A percentile compares a stretch with the other conserved stretches of the same genome.
These are phyloP conservation scores for Drosophila aff. DNA, from an alignment of 1,140 invertebrate genomes.

Conservation along the genomic window DNA sequence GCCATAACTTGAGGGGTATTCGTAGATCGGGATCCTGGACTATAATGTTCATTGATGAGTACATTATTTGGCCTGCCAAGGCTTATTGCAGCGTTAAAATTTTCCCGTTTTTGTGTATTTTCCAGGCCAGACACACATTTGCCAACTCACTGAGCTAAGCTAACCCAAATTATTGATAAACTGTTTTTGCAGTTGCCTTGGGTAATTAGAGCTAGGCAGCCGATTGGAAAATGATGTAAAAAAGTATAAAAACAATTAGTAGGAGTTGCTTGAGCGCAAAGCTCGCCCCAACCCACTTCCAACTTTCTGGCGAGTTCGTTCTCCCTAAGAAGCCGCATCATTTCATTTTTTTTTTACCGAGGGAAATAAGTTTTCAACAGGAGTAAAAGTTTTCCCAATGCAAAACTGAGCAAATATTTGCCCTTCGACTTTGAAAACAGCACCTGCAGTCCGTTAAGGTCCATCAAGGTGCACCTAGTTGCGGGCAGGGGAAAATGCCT, in stretches of 20 bases:
- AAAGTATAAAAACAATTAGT: constrained; percentile 18
- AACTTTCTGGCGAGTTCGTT: constrained; percentile 6
- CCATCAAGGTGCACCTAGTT: constrained; percentile 30
- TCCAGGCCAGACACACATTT: constrained; percentile 24
- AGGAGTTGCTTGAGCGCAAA: neutral
- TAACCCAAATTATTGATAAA: constrained; percentile 65
- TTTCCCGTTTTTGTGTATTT: constrained; percentile 54
- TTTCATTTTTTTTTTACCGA: constrained; percentile 57
- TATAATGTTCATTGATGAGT: constrained; percentile 1
- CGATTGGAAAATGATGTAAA: constrained; percentile 53
- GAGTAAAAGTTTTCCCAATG: constrained; percentile 63
- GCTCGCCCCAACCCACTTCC: too few species aligned
- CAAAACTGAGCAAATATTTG: constrained; percentile 76
- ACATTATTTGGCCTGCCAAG: constrained; percentile 26
- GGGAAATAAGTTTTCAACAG: constrained; percentile 68
- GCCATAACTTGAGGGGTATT: neutral
- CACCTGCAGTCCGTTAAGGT: constrained; percentile 37
- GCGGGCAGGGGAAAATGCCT: constrained; percentile 3
- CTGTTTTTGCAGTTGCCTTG: constrained; percentile 26
- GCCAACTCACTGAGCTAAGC: constrained; percentile 73
- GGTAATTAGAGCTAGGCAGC: constrained; percentile 37
- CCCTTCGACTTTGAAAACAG: constrained; percentile 65
- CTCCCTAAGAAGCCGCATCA: constrained; percentile 34
- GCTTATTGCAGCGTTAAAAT: constrained; percentile 66
- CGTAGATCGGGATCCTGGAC: neutral